phyloP scores from a whole-genome alignment of 1,140 invertebrate species.

The Musca domestica region DNA sequence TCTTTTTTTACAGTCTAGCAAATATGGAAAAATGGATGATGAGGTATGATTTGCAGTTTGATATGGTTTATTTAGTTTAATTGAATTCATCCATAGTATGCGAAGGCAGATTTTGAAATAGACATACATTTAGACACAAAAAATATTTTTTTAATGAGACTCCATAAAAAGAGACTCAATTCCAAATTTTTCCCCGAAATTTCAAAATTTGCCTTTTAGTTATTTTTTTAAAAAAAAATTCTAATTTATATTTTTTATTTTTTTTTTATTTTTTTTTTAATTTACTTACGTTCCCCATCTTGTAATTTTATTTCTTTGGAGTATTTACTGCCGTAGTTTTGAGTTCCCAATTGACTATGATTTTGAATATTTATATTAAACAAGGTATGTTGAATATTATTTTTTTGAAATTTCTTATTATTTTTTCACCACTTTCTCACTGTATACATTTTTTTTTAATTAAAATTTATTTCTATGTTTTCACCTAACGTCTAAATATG shows the following conservation, averaged over 20 bases:
- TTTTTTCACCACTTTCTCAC: neutral
- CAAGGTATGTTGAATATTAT: neutral
- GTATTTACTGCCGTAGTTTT: neutral
- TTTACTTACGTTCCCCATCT: neutral
- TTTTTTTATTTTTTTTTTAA: neutral
- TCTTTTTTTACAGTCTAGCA: slow-evolving; percentile 11
- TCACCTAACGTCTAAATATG: neutral
- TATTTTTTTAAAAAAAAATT: neutral
- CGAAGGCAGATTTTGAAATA: too few species aligned
- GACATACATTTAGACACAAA: too few species aligned
- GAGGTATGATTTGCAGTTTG: slow-evolving; percentile 11
- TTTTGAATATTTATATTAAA: slow-evolving; percentile 1
- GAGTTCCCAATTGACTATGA: neutral
- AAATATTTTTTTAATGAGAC: too few species aligned
- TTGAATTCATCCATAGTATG: too few species aligned
- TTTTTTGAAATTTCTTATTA: too few species aligned
- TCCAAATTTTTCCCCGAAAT: too few species aligned
- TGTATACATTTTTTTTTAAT: neutral
- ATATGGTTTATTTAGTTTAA: too few species aligned
- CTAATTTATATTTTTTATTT: neutral
- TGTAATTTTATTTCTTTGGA: neutral
- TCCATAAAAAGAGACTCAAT: too few species aligned
- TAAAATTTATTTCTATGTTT: too few species aligned
- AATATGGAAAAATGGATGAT: slow-evolving; percentile 7
- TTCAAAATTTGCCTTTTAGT: too few species aligned